Evolutionary conservation across 2,797 vertebrate genomes (phyloP), one percentile per base, ranked within the genome.

Genomic region (Lacerta agilis): DNA sequence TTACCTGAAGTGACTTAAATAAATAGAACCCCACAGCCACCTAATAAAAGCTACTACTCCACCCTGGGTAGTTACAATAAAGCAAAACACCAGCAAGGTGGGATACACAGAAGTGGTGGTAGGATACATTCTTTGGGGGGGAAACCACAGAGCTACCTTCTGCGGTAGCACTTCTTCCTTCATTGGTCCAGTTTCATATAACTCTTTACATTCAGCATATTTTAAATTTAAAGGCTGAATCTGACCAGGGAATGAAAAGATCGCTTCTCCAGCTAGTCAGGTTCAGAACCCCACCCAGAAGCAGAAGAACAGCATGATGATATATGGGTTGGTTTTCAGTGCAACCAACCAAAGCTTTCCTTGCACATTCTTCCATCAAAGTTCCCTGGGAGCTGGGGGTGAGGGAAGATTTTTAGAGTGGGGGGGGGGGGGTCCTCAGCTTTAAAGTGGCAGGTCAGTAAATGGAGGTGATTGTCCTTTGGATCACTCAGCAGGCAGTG

Each of bases 381-480:
- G 33, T 88, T 95, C 11, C 0, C 25, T 66, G 92, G 81, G 85
- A 91, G 88, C 33, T 29, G 8, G 87, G 86, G 38, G 87, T 66
- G 88, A 87, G 20, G 61, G 5, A 90, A 90, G 78, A 89, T 43
- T 89, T 86, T 61, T 91, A 92, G 94, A 91, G 91, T 89, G 91
- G 94, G 91, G 91, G 89, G 91, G 94, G 91, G 90, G 85, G 55
- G 76, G 75, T 23, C 8, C 86, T 94, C 92, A 82, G 95, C 93
- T 96, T 95, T 92, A 92, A 95, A 95, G 94, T 86, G 58, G 86
- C 38, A 89, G 89, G 88, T 90, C 67, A 25, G 93, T 93, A 94
- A 92, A 93, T 94, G 93, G 49, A 88, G 90, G 82, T 88, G 58
- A 95, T 95, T 94, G 95, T 96, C 94, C 94, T 94, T 94, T 95